A percentile compares a stretch with the other conserved stretches of the same genome.
Conservation (phyloP, 2,113 vertebrate genomes). For the Platichthys stellatus region DNA sequence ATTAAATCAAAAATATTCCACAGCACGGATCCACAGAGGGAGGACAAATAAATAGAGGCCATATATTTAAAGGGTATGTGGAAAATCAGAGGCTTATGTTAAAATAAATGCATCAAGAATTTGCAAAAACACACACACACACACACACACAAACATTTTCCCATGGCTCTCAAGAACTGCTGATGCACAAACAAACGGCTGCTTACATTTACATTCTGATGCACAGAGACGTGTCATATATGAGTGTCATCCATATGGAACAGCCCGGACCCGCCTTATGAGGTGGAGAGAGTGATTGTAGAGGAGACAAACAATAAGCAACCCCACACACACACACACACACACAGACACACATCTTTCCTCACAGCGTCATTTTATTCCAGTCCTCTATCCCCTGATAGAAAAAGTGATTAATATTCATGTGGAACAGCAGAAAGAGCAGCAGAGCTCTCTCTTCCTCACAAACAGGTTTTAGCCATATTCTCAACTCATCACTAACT, state of each 20-base stretch:
- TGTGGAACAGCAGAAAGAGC: constrained; percentile 21
- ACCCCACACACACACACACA: neutral
- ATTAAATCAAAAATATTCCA: neutral
- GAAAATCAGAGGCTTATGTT: neutral
- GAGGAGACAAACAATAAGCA: neutral
- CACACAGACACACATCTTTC: constrained; percentile 8
- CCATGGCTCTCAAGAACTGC: constrained; percentile 33
- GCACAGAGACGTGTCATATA: constrained; percentile 33
- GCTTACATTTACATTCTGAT: constrained; percentile 68
- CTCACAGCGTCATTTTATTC: constrained; percentile 21
- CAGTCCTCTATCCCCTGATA: constrained; percentile 14
- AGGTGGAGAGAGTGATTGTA: constrained; percentile 34
- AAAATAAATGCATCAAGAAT: constrained; percentile 13
- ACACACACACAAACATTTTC: neutral
- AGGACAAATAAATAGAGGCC: neutral
- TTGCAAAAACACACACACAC: neutral
- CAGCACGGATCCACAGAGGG: neutral
- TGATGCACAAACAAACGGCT: constrained; percentile 58
- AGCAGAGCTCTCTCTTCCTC: neutral
- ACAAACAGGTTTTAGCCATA: constrained; percentile 9
- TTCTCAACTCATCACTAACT: constrained; percentile 20
- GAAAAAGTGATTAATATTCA: constrained; percentile 55
- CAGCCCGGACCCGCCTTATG: constrained; percentile 54
- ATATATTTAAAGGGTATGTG: neutral
- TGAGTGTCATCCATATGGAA: constrained; percentile 70